Evolutionary conservation across 2,797 vertebrate genomes (phyloP).

Genomic region (Squalus acanthias): DNA sequence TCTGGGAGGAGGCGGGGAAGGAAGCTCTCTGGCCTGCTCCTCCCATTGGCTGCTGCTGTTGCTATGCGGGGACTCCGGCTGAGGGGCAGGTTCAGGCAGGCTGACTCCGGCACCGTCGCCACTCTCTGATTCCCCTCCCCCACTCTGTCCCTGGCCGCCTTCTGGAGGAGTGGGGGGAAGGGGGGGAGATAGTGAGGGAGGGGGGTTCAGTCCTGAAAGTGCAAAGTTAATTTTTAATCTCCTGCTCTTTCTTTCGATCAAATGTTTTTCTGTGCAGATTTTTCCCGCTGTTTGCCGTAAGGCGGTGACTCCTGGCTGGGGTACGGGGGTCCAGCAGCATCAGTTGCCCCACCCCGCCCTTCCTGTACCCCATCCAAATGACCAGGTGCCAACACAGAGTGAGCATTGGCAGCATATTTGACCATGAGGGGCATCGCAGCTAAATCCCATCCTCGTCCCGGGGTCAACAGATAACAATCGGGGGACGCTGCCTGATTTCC

Average conservation of each 20-base stretch:
- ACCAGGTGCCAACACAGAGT: neutral
- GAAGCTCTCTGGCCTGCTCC: neutral
- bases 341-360: neutral
- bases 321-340: neutral
- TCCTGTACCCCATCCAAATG: neutral
- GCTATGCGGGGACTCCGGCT: no score
- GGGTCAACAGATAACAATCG: neutral
- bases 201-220: no score
- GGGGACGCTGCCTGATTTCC: neutral
- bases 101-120: no score
- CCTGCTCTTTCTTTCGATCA: no score
- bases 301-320: neutral
- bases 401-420: neutral
- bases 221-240: no score
- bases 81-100: no score
- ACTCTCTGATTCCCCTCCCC: no score
- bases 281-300: neutral
- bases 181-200: no score
- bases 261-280: neutral
- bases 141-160: no score
- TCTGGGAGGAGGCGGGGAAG: neutral
- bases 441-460: neutral
- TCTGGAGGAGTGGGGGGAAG: no score
- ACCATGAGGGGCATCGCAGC: neutral
- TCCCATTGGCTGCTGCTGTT: neutral